phyloP scores from a whole-genome alignment of 2,888 invertebrate species.

The Drosophila maculinotata region DNA sequence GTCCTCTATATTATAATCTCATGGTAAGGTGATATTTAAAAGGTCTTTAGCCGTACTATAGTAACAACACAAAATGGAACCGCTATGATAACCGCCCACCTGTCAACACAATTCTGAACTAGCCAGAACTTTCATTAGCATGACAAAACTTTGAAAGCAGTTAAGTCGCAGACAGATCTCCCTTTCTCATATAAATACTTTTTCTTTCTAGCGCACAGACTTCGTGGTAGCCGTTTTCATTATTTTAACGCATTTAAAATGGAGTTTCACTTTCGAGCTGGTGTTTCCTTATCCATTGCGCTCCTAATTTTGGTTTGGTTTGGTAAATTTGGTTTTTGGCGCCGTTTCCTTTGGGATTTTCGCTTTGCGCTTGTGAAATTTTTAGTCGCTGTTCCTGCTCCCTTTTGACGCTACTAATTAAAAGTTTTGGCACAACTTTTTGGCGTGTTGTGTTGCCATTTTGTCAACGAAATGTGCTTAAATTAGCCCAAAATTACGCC shows the following conservation, averaged over 20 bases:
- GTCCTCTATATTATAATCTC: constrained; percentile 1
- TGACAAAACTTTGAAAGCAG: constrained; percentile 39
- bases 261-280: constrained; percentile 35
- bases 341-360: constrained; percentile 22
- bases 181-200: neutral
- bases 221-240: constrained; percentile 48
- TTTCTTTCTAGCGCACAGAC: neutral
- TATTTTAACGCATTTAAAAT: constrained; percentile 46
- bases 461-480: constrained; percentile 41
- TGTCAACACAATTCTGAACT: constrained; percentile 28
- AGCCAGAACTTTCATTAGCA: constrained; percentile 38
- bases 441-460: constrained; percentile 27
- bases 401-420: constrained; percentile 65
- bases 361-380: constrained; percentile 2
- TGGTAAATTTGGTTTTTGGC: constrained; percentile 21
- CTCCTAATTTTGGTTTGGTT: constrained; percentile 4
- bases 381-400: constrained; percentile 8
- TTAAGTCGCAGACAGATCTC: constrained; percentile 11
- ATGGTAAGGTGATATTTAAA: neutral
- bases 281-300: constrained; percentile 21
- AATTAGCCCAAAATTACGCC: constrained; percentile 38
- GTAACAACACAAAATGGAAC: constrained; percentile 10
- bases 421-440: constrained; percentile 71
- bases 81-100: constrained; percentile 21
- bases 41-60: constrained; percentile 1